phyloP scores from a whole-genome alignment of 2,797 vertebrate genomes.

The Microctenopoma stevenorrisi region DNA sequence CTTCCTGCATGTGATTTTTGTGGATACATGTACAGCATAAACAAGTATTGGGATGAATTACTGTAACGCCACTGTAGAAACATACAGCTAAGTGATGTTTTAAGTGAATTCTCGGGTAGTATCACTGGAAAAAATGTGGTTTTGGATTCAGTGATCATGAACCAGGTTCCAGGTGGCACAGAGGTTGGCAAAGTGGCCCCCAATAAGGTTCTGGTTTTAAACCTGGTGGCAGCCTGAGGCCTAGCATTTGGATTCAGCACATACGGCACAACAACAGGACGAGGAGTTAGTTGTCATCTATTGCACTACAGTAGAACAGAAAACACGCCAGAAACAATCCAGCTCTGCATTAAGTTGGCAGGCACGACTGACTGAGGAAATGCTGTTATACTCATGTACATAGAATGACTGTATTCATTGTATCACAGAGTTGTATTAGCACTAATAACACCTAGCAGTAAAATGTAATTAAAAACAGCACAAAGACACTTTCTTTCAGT shows the following conservation, averaged over 20 bases:
- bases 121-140: background rate
- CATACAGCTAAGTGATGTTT: background rate
- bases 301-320: background rate
- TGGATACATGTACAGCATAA: no score
- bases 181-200: no score
- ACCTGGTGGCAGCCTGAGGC: no score
- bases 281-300: background rate
- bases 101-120: background rate
- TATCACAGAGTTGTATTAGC: background rate
- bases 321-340: background rate
- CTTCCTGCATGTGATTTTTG: no score
- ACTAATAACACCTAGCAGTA: background rate
- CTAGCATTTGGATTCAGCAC: no score
- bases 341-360: background rate
- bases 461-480: background rate
- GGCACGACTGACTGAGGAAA: background rate
- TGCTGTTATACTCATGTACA: background rate
- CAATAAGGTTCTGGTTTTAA: no score
- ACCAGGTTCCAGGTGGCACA: no score
- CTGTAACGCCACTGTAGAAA: background rate
- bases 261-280: no score
- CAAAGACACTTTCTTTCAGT: background rate
- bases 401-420: background rate
- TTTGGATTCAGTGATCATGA: background rate
- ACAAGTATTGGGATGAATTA: no score